A percentile compares a stretch with the other conserved stretches of the same genome.
Conservation (phyloP, 2,797 vertebrate genomes). For the Phoeniculus purpureus region DNA sequence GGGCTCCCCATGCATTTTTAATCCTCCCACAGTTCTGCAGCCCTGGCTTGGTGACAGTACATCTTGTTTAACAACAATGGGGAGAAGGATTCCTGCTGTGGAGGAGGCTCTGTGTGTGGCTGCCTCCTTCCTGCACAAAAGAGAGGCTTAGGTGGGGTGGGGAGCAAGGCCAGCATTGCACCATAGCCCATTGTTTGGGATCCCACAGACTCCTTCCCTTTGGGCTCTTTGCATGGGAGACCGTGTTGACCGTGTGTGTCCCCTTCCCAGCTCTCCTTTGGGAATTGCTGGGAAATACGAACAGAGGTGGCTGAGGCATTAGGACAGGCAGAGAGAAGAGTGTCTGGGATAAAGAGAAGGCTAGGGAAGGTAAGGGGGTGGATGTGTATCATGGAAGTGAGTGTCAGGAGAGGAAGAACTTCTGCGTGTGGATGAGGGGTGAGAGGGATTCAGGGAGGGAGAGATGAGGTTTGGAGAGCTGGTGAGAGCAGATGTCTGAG, state of each 20-base stretch:
- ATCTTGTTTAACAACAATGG: slow-evolving; percentile 26
- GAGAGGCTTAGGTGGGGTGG: neutral
- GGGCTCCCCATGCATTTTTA: neutral
- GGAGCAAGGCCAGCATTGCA: neutral
- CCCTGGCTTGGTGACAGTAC: neutral
- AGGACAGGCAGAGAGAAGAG: neutral
- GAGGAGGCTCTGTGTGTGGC: slow-evolving; percentile 39
- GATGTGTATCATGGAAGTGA: neutral
- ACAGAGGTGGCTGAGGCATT: neutral
- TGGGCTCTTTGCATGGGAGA: neutral
- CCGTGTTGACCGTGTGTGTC: accelerated
- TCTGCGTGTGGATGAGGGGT: neutral
- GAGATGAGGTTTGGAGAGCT: neutral
- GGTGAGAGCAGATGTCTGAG: neutral
- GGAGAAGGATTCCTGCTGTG: slow-evolving; percentile 10
- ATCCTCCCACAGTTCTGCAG: neutral
- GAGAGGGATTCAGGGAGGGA: neutral
- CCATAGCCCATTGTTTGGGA: slow-evolving; percentile 13
- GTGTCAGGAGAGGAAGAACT: neutral
- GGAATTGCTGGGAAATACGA: neutral
- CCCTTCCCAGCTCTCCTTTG: neutral
- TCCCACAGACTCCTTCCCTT: neutral
- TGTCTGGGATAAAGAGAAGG: neutral
- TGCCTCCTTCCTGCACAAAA: slow-evolving; percentile 20
- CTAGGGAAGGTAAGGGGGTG: neutral